Evolutionary conservation across 2,888 invertebrate species (phyloP).

Genomic region (Sylvicola cinctus): DNA sequence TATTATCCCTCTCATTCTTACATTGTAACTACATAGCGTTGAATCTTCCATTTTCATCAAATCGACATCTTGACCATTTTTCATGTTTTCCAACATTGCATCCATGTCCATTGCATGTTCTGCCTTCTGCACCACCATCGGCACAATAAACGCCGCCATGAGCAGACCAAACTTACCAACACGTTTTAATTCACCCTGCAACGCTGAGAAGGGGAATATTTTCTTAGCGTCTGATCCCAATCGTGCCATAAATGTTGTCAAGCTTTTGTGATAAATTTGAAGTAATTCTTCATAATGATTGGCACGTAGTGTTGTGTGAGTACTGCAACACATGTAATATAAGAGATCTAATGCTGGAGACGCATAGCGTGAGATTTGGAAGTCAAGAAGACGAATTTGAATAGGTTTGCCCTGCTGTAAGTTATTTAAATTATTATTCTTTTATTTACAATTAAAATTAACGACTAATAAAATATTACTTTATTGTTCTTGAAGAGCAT

Average conservation of each 20-base stretch:
- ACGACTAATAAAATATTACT: too few relatives aligned
- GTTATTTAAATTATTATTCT: too few relatives aligned
- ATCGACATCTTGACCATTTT: too few relatives aligned
- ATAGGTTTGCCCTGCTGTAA: constrained; percentile 8
- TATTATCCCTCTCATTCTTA: too few relatives aligned
- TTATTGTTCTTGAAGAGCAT: constrained; percentile 16
- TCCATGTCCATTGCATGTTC: too few relatives aligned
- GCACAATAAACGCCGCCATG: constrained; percentile 17
- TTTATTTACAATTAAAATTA: too few relatives aligned
- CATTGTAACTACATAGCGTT: too few relatives aligned
- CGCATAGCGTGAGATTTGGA: constrained; percentile 18
- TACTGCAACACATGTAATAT: constrained; percentile 17
- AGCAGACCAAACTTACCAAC: constrained; percentile 16
- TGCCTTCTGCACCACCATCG: too few relatives aligned
- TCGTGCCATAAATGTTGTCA: constrained; percentile 10
- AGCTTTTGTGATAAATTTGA: constrained; percentile 13
- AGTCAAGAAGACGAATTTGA: constrained; percentile 17
- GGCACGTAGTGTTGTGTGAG: constrained; percentile 16
- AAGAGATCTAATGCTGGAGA: constrained; percentile 18
- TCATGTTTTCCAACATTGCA: too few relatives aligned
- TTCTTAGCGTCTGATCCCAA: constrained; percentile 3
- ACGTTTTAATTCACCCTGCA: constrained; percentile 13
- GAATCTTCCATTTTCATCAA: too few relatives aligned
- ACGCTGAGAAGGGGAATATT: constrained; percentile 11
- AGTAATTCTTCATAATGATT: constrained; percentile 15